These are phyloP conservation scores for Synergus japonicus DNA, from an alignment of 2,888 invertebrate species.

Conservation along the genomic window DNA sequence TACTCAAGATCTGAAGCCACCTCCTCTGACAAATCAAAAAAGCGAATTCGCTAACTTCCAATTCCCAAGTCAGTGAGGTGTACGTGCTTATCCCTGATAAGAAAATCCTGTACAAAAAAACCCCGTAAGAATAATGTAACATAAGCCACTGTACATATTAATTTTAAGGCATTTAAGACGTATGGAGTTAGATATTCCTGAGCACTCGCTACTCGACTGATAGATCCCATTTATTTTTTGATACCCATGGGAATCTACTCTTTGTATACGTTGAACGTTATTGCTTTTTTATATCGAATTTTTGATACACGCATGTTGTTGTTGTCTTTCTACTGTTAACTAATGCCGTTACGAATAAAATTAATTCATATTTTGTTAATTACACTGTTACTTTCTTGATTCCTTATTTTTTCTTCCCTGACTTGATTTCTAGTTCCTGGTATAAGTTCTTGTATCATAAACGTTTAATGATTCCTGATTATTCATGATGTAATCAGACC, in stretches of 20 bases:
- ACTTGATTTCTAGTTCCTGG: neutral
- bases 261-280: conserved; percentile 35
- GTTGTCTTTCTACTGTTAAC: conserved; percentile 72
- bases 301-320: conserved; percentile 66
- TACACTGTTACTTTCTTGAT: conserved; percentile 34
- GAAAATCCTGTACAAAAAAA: conserved; percentile 63
- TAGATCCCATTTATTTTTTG: conserved; percentile 46
- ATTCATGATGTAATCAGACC: conserved; percentile 26
- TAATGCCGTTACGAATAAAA: conserved; percentile 74
- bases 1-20: conserved; percentile 71
- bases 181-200: conserved; percentile 43
- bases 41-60: conserved; percentile 56
- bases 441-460: neutral
- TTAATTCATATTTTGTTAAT: conserved; percentile 72
- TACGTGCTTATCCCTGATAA: conserved; percentile 9
- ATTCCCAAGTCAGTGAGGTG: conserved; percentile 60
- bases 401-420: conserved; percentile 14
- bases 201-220: conserved; percentile 66
- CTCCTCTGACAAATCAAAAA: conserved; percentile 63
- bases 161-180: conserved; percentile 48
- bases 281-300: conserved; percentile 45
- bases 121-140: conserved; percentile 62
- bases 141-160: conserved; percentile 74
- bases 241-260: conserved; percentile 33
- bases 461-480: neutral